These are phyloP conservation scores for Pipra filicauda DNA, from an alignment of 2,113 vertebrate species.

Conservation along the genomic window DNA sequence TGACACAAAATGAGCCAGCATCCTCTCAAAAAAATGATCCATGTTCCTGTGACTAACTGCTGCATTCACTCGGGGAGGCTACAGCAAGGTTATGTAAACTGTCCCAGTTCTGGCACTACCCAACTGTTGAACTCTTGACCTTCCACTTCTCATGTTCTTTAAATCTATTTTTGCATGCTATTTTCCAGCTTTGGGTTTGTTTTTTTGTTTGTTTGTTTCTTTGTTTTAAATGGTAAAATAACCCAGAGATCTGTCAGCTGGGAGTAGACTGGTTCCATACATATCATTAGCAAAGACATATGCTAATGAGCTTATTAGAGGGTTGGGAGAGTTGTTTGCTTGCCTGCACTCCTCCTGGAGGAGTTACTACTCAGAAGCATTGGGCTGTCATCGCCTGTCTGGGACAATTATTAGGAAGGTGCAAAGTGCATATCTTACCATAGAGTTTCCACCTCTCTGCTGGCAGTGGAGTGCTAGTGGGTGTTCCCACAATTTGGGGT, in stretches of 20 bases:
- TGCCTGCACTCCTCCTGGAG: background rate
- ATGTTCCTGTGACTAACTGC: conserved; percentile 22
- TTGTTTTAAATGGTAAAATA: background rate
- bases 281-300: background rate
- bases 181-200: background rate
- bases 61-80: conserved; percentile 5
- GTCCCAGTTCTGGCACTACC: conserved; percentile 22
- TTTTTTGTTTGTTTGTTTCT: background rate
- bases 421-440: background rate
- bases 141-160: conserved; percentile 29
- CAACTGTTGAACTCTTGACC: conserved; percentile 38
- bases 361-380: background rate
- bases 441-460: background rate
- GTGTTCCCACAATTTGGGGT: background rate
- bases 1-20: conserved; percentile 41
- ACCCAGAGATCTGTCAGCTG: background rate
- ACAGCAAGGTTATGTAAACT: conserved; percentile 40
- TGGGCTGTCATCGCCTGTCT: background rate
- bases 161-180: conserved; percentile 18
- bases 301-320: background rate
- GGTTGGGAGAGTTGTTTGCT: background rate
- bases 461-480: background rate
- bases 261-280: background rate
- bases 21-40: background rate
- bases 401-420: background rate